A percentile compares a stretch with the other conserved stretches of the same genome.
Evolutionary conservation across 2,888 invertebrate species (phyloP).

Genomic region (Athetis lepigone): DNA sequence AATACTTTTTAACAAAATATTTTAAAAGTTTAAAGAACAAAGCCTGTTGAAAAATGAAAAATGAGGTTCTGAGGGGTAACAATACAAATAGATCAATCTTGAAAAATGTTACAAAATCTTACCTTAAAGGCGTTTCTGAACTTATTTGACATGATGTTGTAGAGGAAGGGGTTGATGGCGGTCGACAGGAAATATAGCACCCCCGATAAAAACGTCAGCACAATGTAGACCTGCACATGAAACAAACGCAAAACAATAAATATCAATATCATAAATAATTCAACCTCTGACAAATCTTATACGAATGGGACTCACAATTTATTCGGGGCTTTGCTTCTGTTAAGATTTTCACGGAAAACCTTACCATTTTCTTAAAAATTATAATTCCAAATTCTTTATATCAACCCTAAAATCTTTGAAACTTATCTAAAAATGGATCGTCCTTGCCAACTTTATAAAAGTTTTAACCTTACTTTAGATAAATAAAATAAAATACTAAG

Average conservation of each 20-base stretch:
- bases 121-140: constrained; percentile 98
- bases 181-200: constrained; percentile 97
- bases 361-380: constrained; percentile 3
- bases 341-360: background rate
- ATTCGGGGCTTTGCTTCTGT: background rate
- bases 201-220: constrained; percentile 95
- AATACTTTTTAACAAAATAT: constrained; percentile 14
- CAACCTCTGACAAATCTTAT: constrained; percentile 15
- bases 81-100: constrained; percentile 36
- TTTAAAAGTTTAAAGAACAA: constrained; percentile 21
- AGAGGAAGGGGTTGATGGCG: constrained; percentile 97
- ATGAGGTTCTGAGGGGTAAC: background rate
- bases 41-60: constrained; percentile 34
- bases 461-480: constrained; percentile 17
- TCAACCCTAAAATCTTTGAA: background rate
- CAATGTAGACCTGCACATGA: constrained; percentile 90
- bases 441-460: constrained; percentile 14
- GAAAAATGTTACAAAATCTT: constrained; percentile 64
- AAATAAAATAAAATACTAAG: constrained; percentile 17
- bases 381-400: background rate
- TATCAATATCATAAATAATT: constrained; percentile 45
- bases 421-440: background rate
- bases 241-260: constrained; percentile 37
- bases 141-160: constrained; percentile 99
- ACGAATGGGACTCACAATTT: constrained; percentile 20